phyloP scores from a whole-genome alignment of 2,888 invertebrate species.

The Athripsodes cinereus region DNA sequence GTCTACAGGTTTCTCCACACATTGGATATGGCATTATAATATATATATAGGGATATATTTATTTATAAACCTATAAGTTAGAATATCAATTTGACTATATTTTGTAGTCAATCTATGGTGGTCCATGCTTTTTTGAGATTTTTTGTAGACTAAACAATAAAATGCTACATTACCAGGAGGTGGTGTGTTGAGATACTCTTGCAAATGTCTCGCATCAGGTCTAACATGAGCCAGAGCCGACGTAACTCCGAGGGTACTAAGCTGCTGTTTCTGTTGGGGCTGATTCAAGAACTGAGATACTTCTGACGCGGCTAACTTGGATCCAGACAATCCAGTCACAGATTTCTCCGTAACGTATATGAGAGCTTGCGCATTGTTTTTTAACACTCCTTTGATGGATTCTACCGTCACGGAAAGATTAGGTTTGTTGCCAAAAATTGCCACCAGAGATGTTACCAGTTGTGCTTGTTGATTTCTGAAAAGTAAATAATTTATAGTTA shows the following conservation, averaged over 20 bases:
- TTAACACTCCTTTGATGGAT: conserved; percentile 69
- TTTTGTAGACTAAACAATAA: no score
- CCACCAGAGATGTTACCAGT: conserved; percentile 57
- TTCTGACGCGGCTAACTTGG: conserved; percentile 68
- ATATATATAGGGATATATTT: no score
- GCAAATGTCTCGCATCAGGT: conserved; percentile 71
- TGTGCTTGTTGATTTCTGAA: conserved; percentile 64
- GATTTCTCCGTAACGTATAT: conserved; percentile 68
- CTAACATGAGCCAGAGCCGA: conserved; percentile 67
- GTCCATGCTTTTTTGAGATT: no score
- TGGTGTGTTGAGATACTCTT: conserved; percentile 86
- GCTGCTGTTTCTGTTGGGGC: conserved; percentile 62
- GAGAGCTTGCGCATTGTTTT: conserved; percentile 68
- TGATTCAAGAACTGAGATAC: conserved; percentile 65
- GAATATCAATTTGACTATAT: no score
- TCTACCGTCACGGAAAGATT: conserved; percentile 75
- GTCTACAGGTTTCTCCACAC: no score
- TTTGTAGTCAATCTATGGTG: no score
- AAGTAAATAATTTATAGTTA: background rate
- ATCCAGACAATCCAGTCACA: conserved; percentile 54
- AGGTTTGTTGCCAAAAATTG: conserved; percentile 77
- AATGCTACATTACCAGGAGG: conserved; percentile 65
- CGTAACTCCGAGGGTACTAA: conserved; percentile 65
- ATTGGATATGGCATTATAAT: no score
- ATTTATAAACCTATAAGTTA: no score